Conservation (phyloP, 2,113 vertebrate species). For the Phalacrocorax pelagicus region DNA sequence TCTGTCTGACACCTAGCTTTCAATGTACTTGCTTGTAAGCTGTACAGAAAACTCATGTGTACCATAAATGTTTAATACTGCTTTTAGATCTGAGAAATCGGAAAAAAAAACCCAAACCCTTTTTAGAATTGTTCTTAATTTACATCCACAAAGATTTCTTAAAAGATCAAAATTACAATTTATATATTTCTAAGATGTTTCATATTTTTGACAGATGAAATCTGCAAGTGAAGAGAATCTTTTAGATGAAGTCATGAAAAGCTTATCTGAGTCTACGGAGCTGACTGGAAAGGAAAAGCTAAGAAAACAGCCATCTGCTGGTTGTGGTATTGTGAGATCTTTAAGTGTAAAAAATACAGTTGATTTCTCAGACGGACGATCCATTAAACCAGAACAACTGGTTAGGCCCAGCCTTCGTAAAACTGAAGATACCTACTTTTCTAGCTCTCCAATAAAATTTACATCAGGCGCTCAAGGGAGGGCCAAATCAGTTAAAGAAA, state of each 20-base stretch:
- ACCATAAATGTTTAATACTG: neutral
- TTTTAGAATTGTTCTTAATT: neutral
- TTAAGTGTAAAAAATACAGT: slow-evolving; percentile 81
- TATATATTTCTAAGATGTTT: neutral
- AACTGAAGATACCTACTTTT: slow-evolving; percentile 83
- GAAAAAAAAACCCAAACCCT: neutral
- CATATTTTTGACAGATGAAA: slow-evolving; percentile 68
- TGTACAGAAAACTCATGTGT: neutral
- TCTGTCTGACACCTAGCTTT: neutral
- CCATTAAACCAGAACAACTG: slow-evolving; percentile 69
- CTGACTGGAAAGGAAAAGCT: slow-evolving; percentile 79
- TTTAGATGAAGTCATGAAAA: slow-evolving; percentile 88
- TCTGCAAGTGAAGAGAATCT: slow-evolving; percentile 91
- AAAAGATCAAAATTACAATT: neutral
- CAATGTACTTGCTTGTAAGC: neutral
- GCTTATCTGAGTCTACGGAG: slow-evolving; percentile 82
- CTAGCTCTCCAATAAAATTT: slow-evolving; percentile 77
- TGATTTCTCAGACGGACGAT: slow-evolving; percentile 73
- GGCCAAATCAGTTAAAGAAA: slow-evolving; percentile 81
- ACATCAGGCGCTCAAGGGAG: slow-evolving; percentile 77
- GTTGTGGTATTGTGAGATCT: slow-evolving; percentile 84
- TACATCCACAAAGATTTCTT: neutral
- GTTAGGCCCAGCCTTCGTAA: slow-evolving; percentile 78
- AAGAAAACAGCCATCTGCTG: slow-evolving; percentile 45
- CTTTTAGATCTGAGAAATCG: neutral